Evolutionary conservation across 2,888 invertebrate species (phyloP), one percentile per base, ranked within the genome.

Genomic region (Brachypalpus laphriformis): DNA sequence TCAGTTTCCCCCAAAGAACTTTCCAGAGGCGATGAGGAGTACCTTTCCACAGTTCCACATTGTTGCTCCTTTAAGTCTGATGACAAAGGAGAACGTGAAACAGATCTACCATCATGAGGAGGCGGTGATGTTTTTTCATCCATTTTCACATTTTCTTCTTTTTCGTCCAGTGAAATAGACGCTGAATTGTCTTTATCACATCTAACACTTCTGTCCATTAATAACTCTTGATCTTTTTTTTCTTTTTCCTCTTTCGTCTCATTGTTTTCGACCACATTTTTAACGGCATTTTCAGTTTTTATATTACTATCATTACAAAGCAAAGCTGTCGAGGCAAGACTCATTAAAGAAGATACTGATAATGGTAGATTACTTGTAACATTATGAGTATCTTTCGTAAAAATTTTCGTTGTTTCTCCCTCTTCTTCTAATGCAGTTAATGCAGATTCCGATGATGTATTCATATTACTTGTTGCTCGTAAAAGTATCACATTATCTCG

Each of bases 401-500:
- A 57, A 8, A 71, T 59, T 28, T 71, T 74, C 49, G 20, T 37
- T 63, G 51, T 70, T 20, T 63, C 47, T 31, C 70, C 74, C 9
- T 80, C 80, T 8, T 74, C 65, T 71, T 75, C 54, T 42, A 80
- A 51, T 16, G 80, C 59, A 59, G 72, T 16, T 14, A 68, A 40
- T 18, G 77, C 61, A 22, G 59, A 18, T 59, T 77, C 77, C 34
- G 72, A 25, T 59, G 42, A 54, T 25, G 45, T 18, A 31, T 57
- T 54, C 66, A 56, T 57, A 66, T 45, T 49, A 40, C 34, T 61
- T 54, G 66, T 65, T 59, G 76, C 49, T 59, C 31, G 40, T 47
- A 82, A 70, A 22, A 76, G 47, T 63, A 77, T 49, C 61, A 76
- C 87, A 76, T 81, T 87, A 72, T 80, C 78, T 49, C 65, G 63